phyloP scores from a whole-genome alignment of 1,140 invertebrate species.

The Odontomachus brunneus region DNA sequence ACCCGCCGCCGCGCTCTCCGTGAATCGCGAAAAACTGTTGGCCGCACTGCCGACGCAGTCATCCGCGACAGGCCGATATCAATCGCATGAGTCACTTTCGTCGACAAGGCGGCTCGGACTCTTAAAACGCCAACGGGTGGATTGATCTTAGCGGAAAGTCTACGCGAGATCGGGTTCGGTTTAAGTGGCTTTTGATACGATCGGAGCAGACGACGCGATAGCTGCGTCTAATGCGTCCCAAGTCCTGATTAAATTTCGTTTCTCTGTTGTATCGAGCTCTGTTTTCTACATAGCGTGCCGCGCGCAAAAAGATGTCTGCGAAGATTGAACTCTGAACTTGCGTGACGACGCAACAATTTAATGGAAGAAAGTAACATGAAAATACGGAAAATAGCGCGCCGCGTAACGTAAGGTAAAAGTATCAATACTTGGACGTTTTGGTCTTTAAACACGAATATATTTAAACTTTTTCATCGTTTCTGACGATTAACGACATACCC shows the following conservation, averaged over 20 bases:
- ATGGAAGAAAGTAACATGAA: neutral
- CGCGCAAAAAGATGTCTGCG: neutral
- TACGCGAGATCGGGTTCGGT: constrained; percentile 24
- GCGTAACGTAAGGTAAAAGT: too few species aligned
- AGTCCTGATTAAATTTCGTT: constrained; percentile 36
- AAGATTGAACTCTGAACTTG: too few species aligned
- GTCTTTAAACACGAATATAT: too few species aligned
- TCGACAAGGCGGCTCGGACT: constrained; percentile 3
- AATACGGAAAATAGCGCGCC: neutral
- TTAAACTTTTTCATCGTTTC: too few species aligned
- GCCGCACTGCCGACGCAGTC: constrained; percentile 6
- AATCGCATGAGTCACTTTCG: constrained; percentile 47
- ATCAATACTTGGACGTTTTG: too few species aligned
- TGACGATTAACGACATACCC: too few species aligned
- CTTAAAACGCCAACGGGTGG: neutral
- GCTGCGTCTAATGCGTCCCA: constrained; percentile 28
- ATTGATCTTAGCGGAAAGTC: constrained; percentile 34
- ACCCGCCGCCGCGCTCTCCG: constrained; percentile 1
- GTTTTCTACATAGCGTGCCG: neutral
- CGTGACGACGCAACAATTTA: neutral
- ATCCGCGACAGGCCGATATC: constrained; percentile 33
- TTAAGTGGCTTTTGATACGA: constrained; percentile 45
- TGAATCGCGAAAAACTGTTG: constrained; percentile 37
- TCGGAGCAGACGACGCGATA: constrained; percentile 3
- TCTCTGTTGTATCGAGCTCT: constrained; percentile 2